Base-by-base conservation (phyloP, 2,888 invertebrate species). In the Diadegma fenestrale region DNA sequence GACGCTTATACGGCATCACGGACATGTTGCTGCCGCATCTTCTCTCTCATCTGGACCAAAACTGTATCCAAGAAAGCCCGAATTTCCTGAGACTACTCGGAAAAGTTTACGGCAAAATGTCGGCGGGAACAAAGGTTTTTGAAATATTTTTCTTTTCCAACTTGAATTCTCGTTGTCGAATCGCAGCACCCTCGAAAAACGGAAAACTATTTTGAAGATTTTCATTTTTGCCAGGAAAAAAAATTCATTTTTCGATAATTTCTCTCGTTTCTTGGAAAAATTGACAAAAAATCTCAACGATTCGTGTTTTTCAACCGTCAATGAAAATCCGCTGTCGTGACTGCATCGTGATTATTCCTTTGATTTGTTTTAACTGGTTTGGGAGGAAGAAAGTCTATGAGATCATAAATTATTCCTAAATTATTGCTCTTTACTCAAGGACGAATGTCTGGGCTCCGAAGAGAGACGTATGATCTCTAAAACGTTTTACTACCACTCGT, bases 61-160 rank as follows among this genome's bases (percentile, higher is more conserved):
- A 66, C 64, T 79, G 72, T 41, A 91, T 89, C 79, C 90, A 86
- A 54, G 88, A 90, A 63, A 91, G 89, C 66, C 90, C 90, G 37
- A 90, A 86, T 84, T 92, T 90, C 79, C 84, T 93, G 22, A 90
- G 90, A 85, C 80, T 92, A 17, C 84, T 93, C 5, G 91, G 91
- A 12, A 90, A 91, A 88, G 84, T 89, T 10, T 91, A 89, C 82
- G 88, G 89, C 26, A 87, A 87, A 66, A 78, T 90, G 66, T 78
- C 84, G 26, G 68, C 80, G 7, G 78, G 73, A 54, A 79, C 61
- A 22, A 77, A 85, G 85, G 85, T 85, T 63, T 72, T 58, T 58
- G 14, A 26, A 14, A 54, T 22, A 12, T 26, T 71, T 71, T 61
- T 33, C 72, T 33, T 68, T 66, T 43, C 43, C 41, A 41, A 8